Conservation (phyloP, 1,140 invertebrate species). For the Sogatella furcifera region DNA sequence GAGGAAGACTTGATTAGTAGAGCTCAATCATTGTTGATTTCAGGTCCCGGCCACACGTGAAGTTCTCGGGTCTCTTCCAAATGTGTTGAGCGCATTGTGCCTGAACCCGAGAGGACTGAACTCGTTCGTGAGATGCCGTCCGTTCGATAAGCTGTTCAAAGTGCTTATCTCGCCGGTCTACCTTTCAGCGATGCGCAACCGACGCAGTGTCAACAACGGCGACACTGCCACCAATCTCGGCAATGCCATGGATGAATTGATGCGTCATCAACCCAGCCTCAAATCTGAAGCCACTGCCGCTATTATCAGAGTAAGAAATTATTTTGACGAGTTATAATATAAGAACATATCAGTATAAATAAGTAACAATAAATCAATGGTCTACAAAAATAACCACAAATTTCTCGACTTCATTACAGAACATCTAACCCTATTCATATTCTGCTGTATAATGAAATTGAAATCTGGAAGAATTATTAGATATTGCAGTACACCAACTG, state of each 20-base stretch:
- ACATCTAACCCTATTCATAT: no score
- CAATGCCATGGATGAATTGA: slow-evolving; percentile 86
- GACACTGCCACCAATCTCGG: slow-evolving; percentile 86
- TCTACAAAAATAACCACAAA: no score
- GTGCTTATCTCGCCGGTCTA: slow-evolving; percentile 75
- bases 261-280: slow-evolving; percentile 82
- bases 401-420: no score
- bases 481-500: no score
- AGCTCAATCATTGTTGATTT: no score
- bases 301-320: slow-evolving; percentile 54
- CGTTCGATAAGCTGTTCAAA: slow-evolving; percentile 77
- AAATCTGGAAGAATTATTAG: no score
- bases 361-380: no score
- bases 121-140: slow-evolving; percentile 69
- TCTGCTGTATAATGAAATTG: no score
- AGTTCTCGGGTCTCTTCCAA: slow-evolving; percentile 78
- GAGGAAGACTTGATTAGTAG: no score
- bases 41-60: slow-evolving; percentile 78
- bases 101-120: slow-evolving; percentile 72
- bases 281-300: slow-evolving; percentile 67
- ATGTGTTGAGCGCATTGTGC: slow-evolving; percentile 85
- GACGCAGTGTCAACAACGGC: slow-evolving; percentile 70
- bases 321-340: no score
- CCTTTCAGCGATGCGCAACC: slow-evolving; percentile 72
- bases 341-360: no score